A percentile compares a stretch with the other conserved stretches of the same genome.
Conservation (phyloP, 2,113 vertebrate genomes). For the Ageneiosus marmoratus region DNA sequence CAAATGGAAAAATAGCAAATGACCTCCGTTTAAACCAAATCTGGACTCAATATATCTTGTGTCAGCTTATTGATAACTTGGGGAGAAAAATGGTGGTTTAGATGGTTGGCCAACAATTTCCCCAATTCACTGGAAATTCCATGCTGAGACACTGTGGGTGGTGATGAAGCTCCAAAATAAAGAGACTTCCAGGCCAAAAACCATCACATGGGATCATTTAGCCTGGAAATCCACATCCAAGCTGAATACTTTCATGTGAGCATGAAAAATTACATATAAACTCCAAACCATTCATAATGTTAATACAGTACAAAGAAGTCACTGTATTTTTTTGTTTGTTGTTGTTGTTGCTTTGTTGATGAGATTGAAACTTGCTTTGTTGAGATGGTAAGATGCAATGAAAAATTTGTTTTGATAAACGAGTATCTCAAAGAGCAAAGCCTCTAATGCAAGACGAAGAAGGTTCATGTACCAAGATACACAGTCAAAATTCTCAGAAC, state of each 20-base stretch:
- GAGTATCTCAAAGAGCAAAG: background rate
- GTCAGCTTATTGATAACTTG: background rate
- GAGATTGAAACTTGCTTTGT: too few species aligned
- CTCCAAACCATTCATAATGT: background rate
- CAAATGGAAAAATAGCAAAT: background rate
- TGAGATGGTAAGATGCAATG: too few species aligned
- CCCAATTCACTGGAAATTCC: conserved; percentile 20
- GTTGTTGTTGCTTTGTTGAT: too few species aligned
- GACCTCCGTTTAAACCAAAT: background rate
- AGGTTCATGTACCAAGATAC: background rate
- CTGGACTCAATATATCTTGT: background rate
- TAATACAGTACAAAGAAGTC: background rate
- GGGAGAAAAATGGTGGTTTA: background rate
- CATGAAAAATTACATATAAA: background rate
- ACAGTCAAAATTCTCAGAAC: background rate
- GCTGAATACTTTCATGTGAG: background rate
- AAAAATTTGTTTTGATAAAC: background rate
- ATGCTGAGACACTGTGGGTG: background rate
- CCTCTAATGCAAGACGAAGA: background rate
- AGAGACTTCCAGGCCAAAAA: background rate
- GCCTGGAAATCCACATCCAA: background rate
- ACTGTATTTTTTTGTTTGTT: background rate
- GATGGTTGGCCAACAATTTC: background rate
- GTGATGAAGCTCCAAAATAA: background rate
- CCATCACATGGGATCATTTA: background rate